Evolutionary conservation across 1,140 invertebrate genomes (phyloP), one percentile per base, ranked within the genome.

Genomic region (Plodia interpunctella): DNA sequence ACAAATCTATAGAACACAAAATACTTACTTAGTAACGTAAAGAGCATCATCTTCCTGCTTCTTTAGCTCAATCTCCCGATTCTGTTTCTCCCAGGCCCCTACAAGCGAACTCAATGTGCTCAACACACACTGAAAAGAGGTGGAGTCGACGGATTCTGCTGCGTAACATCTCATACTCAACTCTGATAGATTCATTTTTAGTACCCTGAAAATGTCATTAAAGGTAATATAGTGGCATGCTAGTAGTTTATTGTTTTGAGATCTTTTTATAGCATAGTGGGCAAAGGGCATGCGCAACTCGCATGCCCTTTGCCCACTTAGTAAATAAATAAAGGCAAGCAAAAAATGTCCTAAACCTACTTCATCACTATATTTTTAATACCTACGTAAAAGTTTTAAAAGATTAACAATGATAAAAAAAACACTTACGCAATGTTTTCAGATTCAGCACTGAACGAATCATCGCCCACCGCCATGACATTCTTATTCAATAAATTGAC

Each of bases 11-110:
- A 3, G 21, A n/a, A 25, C 15, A 25, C 20, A n/a, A 20, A 28
- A 19, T n/a, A 69, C 83, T 90, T 79, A 93, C 90, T 95, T 97
- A 28, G 93, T 96, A 59, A 94, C 93, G 86, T 97, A 99, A 9
- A 98, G 80, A 70, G 93, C 94, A 53, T 96, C 94, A 57, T 96
- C 93, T 69, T 96, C 94, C 32, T 91, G 90, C 63, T 95, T 92
- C 65, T 93, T 92, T 65, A 91, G 90, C 65, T 94, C 92, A 19
- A 92, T 92, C 50, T 93, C 91, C 56, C 93, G 91, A 72, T 96
- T 92, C 63, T 97, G 94, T 49, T 92, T 91, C 72, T 93, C 92
- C 97, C 97, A 98, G 0, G 93, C 87, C 13, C 90, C 75, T 0
- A 95, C 93, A 30, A 96, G 80, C 54, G 91, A 81, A 18, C 90